Conservation (phyloP, 2,113 vertebrate genomes). For the Xiphorhynchus elegans region DNA sequence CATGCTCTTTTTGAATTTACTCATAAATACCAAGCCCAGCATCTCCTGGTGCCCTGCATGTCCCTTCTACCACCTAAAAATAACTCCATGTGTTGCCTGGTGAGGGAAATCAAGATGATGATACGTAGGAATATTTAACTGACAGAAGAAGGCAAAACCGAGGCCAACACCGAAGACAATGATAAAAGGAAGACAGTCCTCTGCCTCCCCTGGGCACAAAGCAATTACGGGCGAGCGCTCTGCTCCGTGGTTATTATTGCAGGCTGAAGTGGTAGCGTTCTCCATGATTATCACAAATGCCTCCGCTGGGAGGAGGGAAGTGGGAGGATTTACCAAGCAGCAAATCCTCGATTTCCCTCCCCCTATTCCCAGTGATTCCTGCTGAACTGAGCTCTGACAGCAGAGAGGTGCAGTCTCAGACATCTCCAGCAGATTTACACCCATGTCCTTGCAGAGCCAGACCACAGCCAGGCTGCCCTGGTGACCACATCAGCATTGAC, state of each 20-base stretch:
- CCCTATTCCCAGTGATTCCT: background rate
- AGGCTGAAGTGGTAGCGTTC: slow-evolving; percentile 1
- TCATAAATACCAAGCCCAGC: background rate
- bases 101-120: background rate
- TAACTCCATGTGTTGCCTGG: background rate
- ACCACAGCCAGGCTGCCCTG: background rate
- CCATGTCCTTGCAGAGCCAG: background rate
- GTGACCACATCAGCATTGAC: background rate
- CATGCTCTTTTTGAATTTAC: background rate
- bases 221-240: background rate
- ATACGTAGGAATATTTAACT: background rate
- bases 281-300: slow-evolving; percentile 32
- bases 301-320: slow-evolving; percentile 21
- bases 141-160: background rate
- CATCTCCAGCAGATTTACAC: background rate
- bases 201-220: slow-evolving; percentile 18
- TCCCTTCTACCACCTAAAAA: background rate
- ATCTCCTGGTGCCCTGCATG: background rate
- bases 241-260: background rate
- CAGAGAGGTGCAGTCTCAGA: background rate
- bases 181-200: background rate
- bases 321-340: slow-evolving; percentile 51
- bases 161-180: background rate
- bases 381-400: background rate
- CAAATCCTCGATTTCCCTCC: background rate